Percentiles rank a stretch among this genome's conserved stretches.
Evolutionary conservation across 2,888 invertebrate species (phyloP).

Genomic region (Malthinus seriepunctatus): DNA sequence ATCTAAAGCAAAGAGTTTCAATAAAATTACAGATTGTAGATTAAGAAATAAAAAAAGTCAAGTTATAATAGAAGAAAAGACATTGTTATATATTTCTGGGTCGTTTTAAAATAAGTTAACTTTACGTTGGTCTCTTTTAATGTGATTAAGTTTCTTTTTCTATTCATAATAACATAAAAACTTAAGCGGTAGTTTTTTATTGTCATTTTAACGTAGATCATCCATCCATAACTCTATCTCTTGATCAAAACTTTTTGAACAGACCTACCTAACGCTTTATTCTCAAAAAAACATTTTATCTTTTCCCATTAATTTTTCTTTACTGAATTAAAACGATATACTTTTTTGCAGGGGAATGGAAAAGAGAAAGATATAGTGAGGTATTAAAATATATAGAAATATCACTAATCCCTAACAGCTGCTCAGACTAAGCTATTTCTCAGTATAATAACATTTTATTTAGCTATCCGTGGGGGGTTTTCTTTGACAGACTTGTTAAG

Average conservation of each 20-base stretch:
- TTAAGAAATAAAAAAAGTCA: background rate
- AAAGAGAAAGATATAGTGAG: slow-evolving; percentile 25
- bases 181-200: slow-evolving; percentile 21
- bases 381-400: slow-evolving; percentile 34
- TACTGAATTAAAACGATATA: slow-evolving; percentile 3
- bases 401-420: slow-evolving; percentile 47
- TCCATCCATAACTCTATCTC: slow-evolving; percentile 36
- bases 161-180: slow-evolving; percentile 16
- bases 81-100: slow-evolving; percentile 11
- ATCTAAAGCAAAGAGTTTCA: no score
- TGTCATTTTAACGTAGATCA: slow-evolving; percentile 19
- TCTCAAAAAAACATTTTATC: slow-evolving; percentile 14
- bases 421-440: slow-evolving; percentile 46
- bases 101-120: slow-evolving; percentile 12
- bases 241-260: slow-evolving; percentile 33
- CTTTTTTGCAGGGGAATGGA: slow-evolving; percentile 1
- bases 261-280: slow-evolving; percentile 27
- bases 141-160: slow-evolving; percentile 18
- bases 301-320: background rate
- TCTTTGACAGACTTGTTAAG: slow-evolving; percentile 48
- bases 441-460: slow-evolving; percentile 50
- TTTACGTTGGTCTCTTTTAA: slow-evolving; percentile 11
- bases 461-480: slow-evolving; percentile 43
- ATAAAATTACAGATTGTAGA: background rate
- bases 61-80: slow-evolving; percentile 1